Base-by-base conservation (phyloP, 2,113 vertebrate species). In the Paraplagusia blochii region DNA sequence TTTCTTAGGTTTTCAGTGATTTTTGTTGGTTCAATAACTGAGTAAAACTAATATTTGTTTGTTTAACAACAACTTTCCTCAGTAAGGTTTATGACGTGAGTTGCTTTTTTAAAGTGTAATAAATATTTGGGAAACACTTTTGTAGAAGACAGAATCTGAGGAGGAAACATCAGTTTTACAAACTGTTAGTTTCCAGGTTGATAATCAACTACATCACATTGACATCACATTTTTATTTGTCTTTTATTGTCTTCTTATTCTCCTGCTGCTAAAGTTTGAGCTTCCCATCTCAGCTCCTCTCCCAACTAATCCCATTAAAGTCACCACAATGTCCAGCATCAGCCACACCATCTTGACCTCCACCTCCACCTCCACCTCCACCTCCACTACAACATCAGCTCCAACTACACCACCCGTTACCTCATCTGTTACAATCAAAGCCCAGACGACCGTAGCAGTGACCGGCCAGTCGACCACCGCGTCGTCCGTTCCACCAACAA, bases 271-370 rank as follows among this genome's bases (percentile, higher is more conserved):
- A 35, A 77, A 90, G 89, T 91, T 89, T 76, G 85, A 88, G 84
- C 81, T 89, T 53, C 89, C 87, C 53, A 83, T 84, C 79, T 85
- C 87, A 48, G 72, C 84, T 53, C 85, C 83, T 46, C 80, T 79
- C 77, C 88, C 86, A 34, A 69, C 64, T 56, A 85, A 82, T 61
- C 38, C 89, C 2, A 45, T 67, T 8, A 80, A 83, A 14, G 66
- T 89, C 46, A 58, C 82, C 45, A 66, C 74, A 33, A 70, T 74
- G 0, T 9, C 82, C 71, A 79, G 73, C 0, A 68, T 29, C 22
- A 29, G 22, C 76, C 15, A 70, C 77, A 43, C 67, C 77, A 7
- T 69, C 79, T 44, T 29, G 22, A 29, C 22, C 22, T 29, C 22
- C 22, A 22, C 85, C 1, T 48, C 49, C 11, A 53, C 58, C 16